Conservation (phyloP, 2,113 vertebrate genomes). For the Peromyscus maniculatus region DNA sequence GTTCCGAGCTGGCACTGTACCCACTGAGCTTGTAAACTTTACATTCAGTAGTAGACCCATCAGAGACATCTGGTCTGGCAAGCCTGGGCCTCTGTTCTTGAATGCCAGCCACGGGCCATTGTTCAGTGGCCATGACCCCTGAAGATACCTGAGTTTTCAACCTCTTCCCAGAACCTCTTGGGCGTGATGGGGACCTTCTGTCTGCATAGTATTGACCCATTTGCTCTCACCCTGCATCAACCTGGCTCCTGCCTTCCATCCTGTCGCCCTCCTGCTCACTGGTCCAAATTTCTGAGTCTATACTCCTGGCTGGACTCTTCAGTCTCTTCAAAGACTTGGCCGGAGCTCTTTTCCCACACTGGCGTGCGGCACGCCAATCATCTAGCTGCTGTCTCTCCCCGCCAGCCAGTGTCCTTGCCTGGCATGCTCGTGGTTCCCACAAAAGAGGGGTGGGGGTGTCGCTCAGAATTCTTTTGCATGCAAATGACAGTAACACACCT, state of each 20-base stretch:
- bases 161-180: neutral
- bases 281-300: neutral
- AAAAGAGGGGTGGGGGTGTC: neutral
- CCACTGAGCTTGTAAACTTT: neutral
- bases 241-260: neutral
- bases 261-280: neutral
- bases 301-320: neutral
- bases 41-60: neutral
- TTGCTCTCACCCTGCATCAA: neutral
- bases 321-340: neutral
- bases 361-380: neutral
- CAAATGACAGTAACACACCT: neutral
- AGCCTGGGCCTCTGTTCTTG: neutral
- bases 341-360: too few relatives aligned
- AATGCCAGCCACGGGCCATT: fast-evolving
- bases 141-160: neutral
- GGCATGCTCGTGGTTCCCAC: neutral
- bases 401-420: neutral
- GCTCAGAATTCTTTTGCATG: neutral
- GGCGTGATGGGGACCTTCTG: neutral
- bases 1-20: neutral
- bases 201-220: neutral
- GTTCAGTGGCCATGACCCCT: neutral
- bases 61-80: neutral
- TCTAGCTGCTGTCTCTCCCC: neutral